phyloP scores from a whole-genome alignment of 2,888 invertebrate species.

The Hypsopygia costalis region DNA sequence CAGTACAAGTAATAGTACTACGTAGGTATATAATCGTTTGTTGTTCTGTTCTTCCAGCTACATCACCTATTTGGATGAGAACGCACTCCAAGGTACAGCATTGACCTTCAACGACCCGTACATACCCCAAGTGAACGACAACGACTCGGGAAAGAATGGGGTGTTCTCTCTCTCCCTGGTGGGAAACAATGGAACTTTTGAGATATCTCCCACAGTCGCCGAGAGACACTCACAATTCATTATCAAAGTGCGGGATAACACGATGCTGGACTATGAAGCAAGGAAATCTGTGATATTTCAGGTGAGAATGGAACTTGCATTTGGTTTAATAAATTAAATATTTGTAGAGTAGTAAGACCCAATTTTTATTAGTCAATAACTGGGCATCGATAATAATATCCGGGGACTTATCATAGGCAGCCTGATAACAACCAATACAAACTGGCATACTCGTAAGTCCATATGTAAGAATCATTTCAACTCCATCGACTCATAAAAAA shows the following conservation, averaged over 20 bases:
- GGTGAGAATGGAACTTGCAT: constrained; percentile 57
- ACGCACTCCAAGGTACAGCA: constrained; percentile 89
- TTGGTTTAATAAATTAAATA: no score
- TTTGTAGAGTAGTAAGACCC: no score
- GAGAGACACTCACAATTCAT: constrained; percentile 89
- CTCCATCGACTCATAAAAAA: no score
- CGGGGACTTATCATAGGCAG: no score
- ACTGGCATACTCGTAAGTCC: no score
- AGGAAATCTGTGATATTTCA: constrained; percentile 87
- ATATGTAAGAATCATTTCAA: no score
- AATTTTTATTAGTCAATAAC: no score
- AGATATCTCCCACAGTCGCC: constrained; percentile 90
- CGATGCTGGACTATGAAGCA: constrained; percentile 91
- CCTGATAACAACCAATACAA: no score
- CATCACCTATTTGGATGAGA: constrained; percentile 88
- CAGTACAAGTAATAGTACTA: no score
- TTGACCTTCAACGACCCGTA: constrained; percentile 86
- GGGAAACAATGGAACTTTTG: constrained; percentile 93
- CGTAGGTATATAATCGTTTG: no score
- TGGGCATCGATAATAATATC: no score
- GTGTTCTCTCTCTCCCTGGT: constrained; percentile 89
- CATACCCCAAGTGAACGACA: constrained; percentile 86
- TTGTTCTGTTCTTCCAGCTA: constrained; percentile 77
- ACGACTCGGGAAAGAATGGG: constrained; percentile 90
- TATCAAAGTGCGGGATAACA: constrained; percentile 90